Percentiles rank a stretch among this genome's conserved stretches.
Evolutionary conservation across 2,113 vertebrate genomes (phyloP).

Genomic region (Boleophthalmus pectinirostris): DNA sequence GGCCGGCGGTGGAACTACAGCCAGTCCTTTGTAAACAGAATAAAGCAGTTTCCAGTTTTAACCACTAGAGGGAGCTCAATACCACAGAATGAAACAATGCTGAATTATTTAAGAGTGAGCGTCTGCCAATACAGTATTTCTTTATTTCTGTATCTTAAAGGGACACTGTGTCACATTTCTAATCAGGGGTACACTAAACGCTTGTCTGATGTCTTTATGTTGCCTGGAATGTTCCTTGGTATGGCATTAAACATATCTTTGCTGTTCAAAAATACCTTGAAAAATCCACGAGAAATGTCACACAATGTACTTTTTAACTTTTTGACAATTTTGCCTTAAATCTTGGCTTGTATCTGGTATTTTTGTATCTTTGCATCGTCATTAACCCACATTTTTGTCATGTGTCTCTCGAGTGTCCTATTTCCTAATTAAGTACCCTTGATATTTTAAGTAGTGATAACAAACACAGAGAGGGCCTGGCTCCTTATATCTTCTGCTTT

Average conservation of each 20-base stretch:
- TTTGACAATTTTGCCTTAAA: not conserved
- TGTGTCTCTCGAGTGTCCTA: conserved; percentile 24
- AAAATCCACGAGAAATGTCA: too few relatives aligned
- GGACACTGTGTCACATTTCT: too few relatives aligned
- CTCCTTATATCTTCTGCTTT: conserved; percentile 34
- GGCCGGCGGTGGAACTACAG: conserved; percentile 19
- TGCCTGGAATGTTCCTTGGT: too few relatives aligned
- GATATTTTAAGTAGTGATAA: not conserved
- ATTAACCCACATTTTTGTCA: conserved; percentile 42
- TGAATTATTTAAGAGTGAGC: not conserved
- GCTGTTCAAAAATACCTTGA: too few relatives aligned
- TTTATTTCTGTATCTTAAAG: not conserved
- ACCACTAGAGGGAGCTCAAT: conserved; percentile 51
- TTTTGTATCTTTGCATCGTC: conserved; percentile 4
- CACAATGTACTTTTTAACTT: not conserved
- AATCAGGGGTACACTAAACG: too few relatives aligned
- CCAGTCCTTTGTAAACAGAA: not conserved
- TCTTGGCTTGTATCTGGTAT: not conserved
- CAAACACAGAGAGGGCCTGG: not conserved
- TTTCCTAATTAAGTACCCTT: conserved; percentile 1
- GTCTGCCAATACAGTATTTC: not conserved
- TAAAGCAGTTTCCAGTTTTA: not conserved
- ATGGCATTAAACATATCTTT: too few relatives aligned
- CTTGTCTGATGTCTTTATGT: too few relatives aligned
- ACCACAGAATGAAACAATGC: conserved; percentile 13